Evolutionary conservation across 92 coral and sea anemone species (phyloP).

Genomic region (Diadumene lineata): DNA sequence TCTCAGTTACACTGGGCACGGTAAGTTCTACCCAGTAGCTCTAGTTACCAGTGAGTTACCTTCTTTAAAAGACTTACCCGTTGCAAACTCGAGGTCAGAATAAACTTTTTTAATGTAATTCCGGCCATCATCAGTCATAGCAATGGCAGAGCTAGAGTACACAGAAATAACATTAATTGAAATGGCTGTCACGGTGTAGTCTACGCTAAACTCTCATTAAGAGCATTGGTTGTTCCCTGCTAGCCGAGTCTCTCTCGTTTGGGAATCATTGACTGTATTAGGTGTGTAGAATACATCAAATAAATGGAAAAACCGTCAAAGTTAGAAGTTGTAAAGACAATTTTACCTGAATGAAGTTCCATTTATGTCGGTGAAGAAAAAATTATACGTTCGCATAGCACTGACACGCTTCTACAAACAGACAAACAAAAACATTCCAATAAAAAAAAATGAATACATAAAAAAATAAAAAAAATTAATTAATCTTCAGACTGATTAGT

Average conservation of each 20-base stretch:
- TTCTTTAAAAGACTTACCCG: neutral
- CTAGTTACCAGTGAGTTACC: too few species aligned
- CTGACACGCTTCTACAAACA: conserved; percentile 47
- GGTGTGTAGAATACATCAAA: too few species aligned
- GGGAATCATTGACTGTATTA: too few species aligned
- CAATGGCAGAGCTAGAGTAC: conserved; percentile 56
- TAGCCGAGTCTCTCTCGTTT: too few species aligned
- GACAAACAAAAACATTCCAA: neutral
- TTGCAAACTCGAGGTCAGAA: neutral
- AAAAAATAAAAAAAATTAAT: neutral
- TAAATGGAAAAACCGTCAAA: too few species aligned
- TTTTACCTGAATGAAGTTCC: conserved; percentile 79
- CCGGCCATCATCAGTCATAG: conserved; percentile 43
- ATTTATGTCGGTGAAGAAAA: conserved; percentile 47
- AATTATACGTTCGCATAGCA: conserved; percentile 37
- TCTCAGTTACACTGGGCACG: too few species aligned
- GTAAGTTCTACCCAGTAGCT: too few species aligned
- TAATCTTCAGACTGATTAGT: too few species aligned
- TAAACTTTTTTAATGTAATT: neutral
- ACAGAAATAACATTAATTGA: neutral
- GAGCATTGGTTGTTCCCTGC: too few species aligned
- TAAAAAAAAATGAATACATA: neutral
- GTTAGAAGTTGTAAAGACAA: too few species aligned
- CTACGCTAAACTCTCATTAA: neutral
- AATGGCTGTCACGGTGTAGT: too few species aligned